These are phyloP conservation scores for Pipistrellus kuhlii DNA, from an alignment of 2,797 vertebrate genomes.

Conservation along the genomic window DNA sequence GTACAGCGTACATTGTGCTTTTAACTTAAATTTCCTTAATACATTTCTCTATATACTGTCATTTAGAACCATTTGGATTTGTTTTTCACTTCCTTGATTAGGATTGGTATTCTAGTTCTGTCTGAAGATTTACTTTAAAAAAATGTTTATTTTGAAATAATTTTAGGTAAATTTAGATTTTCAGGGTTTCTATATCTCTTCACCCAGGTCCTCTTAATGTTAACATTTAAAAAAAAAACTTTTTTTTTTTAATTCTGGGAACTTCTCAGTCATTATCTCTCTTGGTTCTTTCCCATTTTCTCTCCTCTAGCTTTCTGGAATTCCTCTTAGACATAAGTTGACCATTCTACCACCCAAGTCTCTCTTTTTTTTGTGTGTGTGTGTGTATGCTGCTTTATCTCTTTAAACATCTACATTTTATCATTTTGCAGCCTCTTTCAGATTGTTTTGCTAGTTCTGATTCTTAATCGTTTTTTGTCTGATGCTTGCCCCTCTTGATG, in stretches of 20 bases:
- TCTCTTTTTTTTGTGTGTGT: neutral
- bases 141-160: neutral
- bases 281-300: neutral
- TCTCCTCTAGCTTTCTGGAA: neutral
- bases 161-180: conserved; percentile 40
- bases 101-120: neutral
- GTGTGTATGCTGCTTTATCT: neutral
- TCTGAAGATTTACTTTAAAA: neutral
- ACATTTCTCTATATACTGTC: neutral
- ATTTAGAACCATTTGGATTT: neutral
- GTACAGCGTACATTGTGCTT: neutral
- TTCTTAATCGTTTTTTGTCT: neutral
- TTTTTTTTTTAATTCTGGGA: neutral
- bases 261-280: neutral
- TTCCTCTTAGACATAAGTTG: neutral
- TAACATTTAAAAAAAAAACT: neutral
- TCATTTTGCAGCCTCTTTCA: neutral
- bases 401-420: neutral
- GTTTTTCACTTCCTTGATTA: neutral
- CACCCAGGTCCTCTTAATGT: neutral
- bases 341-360: neutral
- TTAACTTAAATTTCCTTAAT: neutral
- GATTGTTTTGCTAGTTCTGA: neutral
- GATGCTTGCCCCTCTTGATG: neutral
- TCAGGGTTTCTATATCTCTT: neutral